Conservation (phyloP, 2,113 vertebrate species). For the Entosphenus tridentatus region DNA sequence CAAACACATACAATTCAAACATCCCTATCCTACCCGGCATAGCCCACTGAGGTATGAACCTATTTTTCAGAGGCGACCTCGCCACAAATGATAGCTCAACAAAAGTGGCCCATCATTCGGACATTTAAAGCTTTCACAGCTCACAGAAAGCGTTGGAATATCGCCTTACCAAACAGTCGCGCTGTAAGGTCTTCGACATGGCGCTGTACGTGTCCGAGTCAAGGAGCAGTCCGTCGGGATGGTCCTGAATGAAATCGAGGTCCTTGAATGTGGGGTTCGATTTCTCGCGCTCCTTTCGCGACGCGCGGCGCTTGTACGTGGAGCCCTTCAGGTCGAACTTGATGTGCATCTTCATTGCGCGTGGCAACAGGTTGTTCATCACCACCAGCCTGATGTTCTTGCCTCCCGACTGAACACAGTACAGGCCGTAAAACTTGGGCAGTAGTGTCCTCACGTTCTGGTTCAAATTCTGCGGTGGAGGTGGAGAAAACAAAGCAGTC, state of each 20-base stretch:
- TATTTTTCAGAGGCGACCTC: no score
- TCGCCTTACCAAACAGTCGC: conserved; percentile 75
- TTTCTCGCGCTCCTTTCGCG: conserved; percentile 84
- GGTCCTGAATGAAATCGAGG: conserved; percentile 84
- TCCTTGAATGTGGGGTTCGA: conserved; percentile 76
- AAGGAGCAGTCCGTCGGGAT: conserved; percentile 60
- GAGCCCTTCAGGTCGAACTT: conserved; percentile 94
- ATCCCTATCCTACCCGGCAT: no score
- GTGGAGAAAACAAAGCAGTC: neutral
- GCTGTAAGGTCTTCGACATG: conserved; percentile 67
- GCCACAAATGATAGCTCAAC: no score
- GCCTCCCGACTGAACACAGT: conserved; percentile 82
- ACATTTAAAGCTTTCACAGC: no score
- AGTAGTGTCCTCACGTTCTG: conserved; percentile 87
- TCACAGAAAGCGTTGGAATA: neutral
- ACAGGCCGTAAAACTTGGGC: conserved; percentile 92
- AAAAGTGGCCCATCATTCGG: no score
- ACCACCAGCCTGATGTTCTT: conserved; percentile 95
- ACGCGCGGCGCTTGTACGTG: conserved; percentile 78
- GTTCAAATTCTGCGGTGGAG: conserved; percentile 52
- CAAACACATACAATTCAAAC: no score
- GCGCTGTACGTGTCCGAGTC: conserved; percentile 73
- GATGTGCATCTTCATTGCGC: conserved; percentile 82
- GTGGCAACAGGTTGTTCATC: conserved; percentile 91
- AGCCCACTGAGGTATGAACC: no score